A percentile compares a stretch with the other conserved stretches of the same genome.
phyloP scores from a whole-genome alignment of 2,113 vertebrate species.

The Heterocephalus glaber region DNA sequence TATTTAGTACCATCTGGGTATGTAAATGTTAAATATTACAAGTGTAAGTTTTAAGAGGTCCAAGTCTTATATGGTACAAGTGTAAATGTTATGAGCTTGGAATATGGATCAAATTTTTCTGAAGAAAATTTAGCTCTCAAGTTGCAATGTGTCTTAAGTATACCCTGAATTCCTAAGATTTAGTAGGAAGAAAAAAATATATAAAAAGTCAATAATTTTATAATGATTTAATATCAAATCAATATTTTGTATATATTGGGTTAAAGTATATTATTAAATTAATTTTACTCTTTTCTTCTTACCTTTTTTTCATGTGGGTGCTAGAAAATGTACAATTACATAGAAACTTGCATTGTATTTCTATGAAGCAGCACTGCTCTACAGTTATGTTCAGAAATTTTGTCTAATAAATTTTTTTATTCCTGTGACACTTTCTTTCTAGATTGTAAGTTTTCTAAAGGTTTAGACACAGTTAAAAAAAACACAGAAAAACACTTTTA shows the following conservation, averaged over 20 bases:
- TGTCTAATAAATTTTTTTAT: conserved; percentile 6
- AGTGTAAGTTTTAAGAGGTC: no score
- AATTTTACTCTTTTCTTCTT: background rate
- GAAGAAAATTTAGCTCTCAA: background rate
- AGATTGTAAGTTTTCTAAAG: conserved; percentile 1
- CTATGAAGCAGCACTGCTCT: background rate
- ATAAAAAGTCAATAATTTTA: conserved; percentile 12
- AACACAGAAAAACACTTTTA: background rate
- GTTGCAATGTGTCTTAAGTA: background rate
- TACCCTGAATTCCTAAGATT: background rate
- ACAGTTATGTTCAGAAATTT: background rate
- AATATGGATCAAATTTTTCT: background rate
- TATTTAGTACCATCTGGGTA: background rate
- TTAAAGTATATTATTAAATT: conserved; percentile 2
- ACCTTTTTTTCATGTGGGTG: background rate
- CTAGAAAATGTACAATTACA: background rate
- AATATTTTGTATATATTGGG: no score
- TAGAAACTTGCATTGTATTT: background rate
- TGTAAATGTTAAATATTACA: background rate
- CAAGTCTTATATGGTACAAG: background rate
- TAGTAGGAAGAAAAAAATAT: background rate
- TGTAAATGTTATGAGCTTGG: background rate
- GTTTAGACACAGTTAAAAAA: background rate
- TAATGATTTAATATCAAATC: background rate
- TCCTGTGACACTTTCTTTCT: background rate